A percentile compares a stretch with the other conserved stretches of the same genome.
phyloP scores from a whole-genome alignment of 2,113 vertebrate genomes.

The Tringa solitaria region DNA sequence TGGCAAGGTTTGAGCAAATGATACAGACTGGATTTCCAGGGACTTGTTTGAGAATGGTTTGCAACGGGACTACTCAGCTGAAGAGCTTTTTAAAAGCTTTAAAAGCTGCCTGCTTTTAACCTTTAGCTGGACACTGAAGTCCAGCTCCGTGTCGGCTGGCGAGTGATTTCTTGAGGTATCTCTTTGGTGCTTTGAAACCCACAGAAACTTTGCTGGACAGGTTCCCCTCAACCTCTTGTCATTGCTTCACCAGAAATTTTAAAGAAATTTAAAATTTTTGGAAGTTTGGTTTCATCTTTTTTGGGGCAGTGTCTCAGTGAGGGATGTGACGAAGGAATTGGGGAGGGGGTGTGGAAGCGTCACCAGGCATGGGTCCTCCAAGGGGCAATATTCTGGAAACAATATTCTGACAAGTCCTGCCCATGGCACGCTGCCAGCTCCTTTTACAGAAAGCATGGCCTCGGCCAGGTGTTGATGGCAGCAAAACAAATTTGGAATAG shows the following conservation, averaged over 20 bases:
- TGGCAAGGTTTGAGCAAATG: background rate
- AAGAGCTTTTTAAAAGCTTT: background rate
- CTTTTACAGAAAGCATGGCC: background rate
- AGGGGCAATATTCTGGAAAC: background rate
- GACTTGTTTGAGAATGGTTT: background rate
- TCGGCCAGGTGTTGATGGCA: constrained; percentile 32
- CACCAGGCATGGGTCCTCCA: background rate
- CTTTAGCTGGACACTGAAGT: background rate
- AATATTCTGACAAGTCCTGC: background rate
- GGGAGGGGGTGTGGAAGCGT: background rate
- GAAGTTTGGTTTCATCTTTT: background rate
- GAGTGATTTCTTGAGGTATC: background rate
- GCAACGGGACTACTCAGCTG: background rate
- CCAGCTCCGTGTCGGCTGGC: background rate
- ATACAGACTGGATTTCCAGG: background rate
- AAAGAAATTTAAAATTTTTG: background rate
- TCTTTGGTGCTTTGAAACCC: background rate
- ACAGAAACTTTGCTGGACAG: background rate
- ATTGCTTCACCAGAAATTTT: background rate
- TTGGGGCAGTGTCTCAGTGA: background rate
- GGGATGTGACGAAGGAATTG: background rate
- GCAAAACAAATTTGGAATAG: constrained; percentile 4
- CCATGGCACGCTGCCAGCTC: background rate
- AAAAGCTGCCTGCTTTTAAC: background rate
- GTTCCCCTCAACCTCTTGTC: background rate